Evolutionary conservation across 2,797 vertebrate genomes (phyloP), one percentile per base, ranked within the genome.

Genomic region (Tadarida brasiliensis): DNA sequence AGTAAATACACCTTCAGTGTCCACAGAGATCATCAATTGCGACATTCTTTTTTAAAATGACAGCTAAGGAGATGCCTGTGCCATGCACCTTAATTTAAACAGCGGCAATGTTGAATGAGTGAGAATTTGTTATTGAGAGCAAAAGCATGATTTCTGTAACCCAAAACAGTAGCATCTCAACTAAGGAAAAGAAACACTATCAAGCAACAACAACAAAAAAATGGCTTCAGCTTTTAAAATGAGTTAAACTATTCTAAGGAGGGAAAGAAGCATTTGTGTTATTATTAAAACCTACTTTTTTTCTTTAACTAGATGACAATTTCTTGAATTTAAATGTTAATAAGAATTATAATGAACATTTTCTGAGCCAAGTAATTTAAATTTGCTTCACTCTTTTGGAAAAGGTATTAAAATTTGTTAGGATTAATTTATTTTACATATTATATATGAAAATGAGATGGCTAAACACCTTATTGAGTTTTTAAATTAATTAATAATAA

Each of bases 61-160:
- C 97, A 3, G 98, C 98, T 98, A 98, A 98, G 97, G 97, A 97
- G 98, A 99, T 98, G 98, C 98, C 97, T 98, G 71, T 54, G 98
- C 98, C 99, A 99, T 99, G 98, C 98, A 98, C 98, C 98, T 98
- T 98, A 99, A 98, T 98, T 98, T 97, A 98, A 99, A 99, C 98
- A 98, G 98, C 98, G 98, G 98, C 98, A 98, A 98, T 98, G 98
- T 98, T 93, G 98, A 98, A 99, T 98, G 98, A 98, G 98, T 98
- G 98, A 98, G 97, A 98, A 97, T 98, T 98, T 97, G 98, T 99
- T 99, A 98, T 94, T 98, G 98, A 97, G 98, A 98, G 98, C 98
- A 96, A 98, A 99, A 98, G 98, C 98, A 87, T 98, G 98, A 98
- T 98, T 98, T 98, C 98, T 97, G 98, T 98, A 98, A 98, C 98